phyloP scores from a whole-genome alignment of 2,888 invertebrate genomes.

The Corbicula japonica region DNA sequence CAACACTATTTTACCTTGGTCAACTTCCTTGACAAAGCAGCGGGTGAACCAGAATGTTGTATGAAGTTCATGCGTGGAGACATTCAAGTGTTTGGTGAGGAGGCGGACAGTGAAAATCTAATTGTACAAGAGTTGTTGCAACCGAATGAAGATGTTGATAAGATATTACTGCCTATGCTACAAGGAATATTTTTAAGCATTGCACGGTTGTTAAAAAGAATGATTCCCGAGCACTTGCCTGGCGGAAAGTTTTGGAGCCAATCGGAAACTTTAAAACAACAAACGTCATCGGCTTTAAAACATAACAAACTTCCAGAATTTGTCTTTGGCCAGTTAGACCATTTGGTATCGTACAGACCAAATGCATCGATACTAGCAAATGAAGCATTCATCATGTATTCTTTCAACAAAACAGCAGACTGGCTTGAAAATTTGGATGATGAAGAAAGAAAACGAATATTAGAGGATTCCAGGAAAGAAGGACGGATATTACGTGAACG shows the following conservation, averaged over 20 bases:
- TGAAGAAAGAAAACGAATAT: slow-evolving; percentile 24
- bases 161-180: slow-evolving; percentile 22
- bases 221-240: slow-evolving; percentile 55
- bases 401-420: slow-evolving; percentile 52
- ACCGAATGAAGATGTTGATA: slow-evolving; percentile 14
- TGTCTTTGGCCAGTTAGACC: slow-evolving; percentile 56
- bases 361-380: slow-evolving; percentile 53
- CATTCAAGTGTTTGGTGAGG: slow-evolving; percentile 14
- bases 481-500: slow-evolving; percentile 40
- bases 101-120: not conserved
- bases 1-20: slow-evolving; percentile 6
- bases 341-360: slow-evolving; percentile 47
- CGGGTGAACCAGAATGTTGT: slow-evolving; percentile 3
- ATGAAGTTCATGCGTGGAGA: slow-evolving; percentile 18
- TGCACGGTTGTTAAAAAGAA: slow-evolving; percentile 38
- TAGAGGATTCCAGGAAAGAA: slow-evolving; percentile 47
- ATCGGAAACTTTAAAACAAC: not conserved
- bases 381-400: slow-evolving; percentile 53
- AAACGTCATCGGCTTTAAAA: slow-evolving; percentile 36
- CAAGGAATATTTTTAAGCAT: slow-evolving; percentile 39
- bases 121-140: slow-evolving; percentile 1
- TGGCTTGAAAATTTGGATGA: slow-evolving; percentile 26
- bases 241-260: slow-evolving; percentile 47
- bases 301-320: slow-evolving; percentile 57
- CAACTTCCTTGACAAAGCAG: slow-evolving; percentile 16